A percentile compares a stretch with the other conserved stretches of the same genome.
Evolutionary conservation across 2,888 invertebrate genomes (phyloP).

Genomic region (Acanthococcus lagerstroemiae): DNA sequence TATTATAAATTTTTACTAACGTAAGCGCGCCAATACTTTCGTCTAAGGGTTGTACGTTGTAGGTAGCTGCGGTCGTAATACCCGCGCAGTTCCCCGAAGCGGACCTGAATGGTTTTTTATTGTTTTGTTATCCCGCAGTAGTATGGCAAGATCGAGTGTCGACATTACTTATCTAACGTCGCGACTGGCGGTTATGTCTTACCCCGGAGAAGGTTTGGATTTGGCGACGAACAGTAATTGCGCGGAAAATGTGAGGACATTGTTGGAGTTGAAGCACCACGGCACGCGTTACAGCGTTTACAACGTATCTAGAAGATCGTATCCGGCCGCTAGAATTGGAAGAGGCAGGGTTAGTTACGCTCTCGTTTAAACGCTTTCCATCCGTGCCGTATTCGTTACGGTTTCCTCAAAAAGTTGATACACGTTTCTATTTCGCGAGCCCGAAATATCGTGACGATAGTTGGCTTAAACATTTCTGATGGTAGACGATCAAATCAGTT

Average conservation of each 20-base stretch:
- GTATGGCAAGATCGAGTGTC: constrained; percentile 69
- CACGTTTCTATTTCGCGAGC: background rate
- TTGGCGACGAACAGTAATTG: constrained; percentile 69
- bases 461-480: background rate
- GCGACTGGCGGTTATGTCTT: constrained; percentile 85
- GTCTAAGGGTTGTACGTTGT: no score
- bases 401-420: background rate
- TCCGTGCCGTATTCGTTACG: no score
- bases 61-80: no score
- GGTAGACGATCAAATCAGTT: background rate
- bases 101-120: no score
- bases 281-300: constrained; percentile 69
- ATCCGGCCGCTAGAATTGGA: constrained; percentile 45
- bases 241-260: constrained; percentile 78
- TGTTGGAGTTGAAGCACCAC: constrained; percentile 65
- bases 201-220: constrained; percentile 64
- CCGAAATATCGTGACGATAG: background rate
- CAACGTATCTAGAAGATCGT: constrained; percentile 60
- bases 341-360: constrained; percentile 34
- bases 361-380: no score
- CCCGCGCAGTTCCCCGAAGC: no score
- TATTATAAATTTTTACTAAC: background rate
- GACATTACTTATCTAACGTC: constrained; percentile 90
- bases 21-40: background rate
- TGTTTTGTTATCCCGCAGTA: constrained; percentile 46